Evolutionary conservation across 2,113 vertebrate genomes (phyloP), one percentile per base, ranked within the genome.

Genomic region (Turdus rufiventris): DNA sequence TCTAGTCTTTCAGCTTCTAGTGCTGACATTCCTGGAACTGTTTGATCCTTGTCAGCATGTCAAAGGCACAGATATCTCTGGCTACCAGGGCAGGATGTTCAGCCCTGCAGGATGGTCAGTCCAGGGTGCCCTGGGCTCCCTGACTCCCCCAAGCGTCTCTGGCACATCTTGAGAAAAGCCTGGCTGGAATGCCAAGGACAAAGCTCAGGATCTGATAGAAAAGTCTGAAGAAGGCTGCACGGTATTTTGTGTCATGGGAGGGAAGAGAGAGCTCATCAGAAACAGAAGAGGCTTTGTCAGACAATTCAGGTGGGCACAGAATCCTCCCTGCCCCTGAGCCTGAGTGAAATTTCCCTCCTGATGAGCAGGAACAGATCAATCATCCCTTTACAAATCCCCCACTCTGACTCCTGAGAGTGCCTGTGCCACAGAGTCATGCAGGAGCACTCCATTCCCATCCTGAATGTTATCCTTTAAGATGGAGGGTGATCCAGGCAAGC

Each of bases 371-470:
- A 8, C 14, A 50, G 12, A 48, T 10, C 7, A 45, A 6, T 17
- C 5, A 25, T 6, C 8, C n/a, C 14, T 19, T 21, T 17, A 10
- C 3, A 31, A 29, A 33, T 31, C 36, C 50, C 33, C 28, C 31
- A 8, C 25, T 34, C 7, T 38, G 12, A 18, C 34, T 29, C 38
- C 48, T 34, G 51, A 38, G 38, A 34, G 33, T 7, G 7, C 33
- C 48, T 65, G 16, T 77, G 70, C 48, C 66, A 16, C 73, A n/a
- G 34, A 54, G 7, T 28, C 7, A 7, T 18, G 5, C 4, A 6
- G 14, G 17, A 63, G 18, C 50, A 36, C 31, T 26, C 33, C 0
- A 0, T 25, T 36, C 42, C 45, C 34, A 60, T 8, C 57, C 5
- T 7, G 18, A 29, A 7, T 15, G 9, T 17, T 23, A 4, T 26